Base-by-base conservation (phyloP, 2,888 invertebrate species). In the Hydropsyche betteni region DNA sequence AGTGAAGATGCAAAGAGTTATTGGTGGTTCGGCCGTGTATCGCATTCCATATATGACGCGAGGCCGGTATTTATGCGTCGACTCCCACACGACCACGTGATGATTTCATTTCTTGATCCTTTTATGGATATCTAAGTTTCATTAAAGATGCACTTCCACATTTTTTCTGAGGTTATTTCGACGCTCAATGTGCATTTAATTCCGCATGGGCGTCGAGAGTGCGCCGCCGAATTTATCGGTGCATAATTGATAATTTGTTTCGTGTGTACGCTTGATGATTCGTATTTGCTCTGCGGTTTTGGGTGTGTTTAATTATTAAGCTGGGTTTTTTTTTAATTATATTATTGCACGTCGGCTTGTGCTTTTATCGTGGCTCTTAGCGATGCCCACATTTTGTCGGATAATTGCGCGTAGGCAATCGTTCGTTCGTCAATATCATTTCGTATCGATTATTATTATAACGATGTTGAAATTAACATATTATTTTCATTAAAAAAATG, bases 51-150 rank as follows among this genome's bases (percentile, higher is more conserved):
- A 64, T 64, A 64, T n/a, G 64, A 64, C 14, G 36, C 64, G 64
- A 64, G 64, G 36, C 64, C 64, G 10, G 6, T 12, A 12, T 2
- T 34, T 33, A n/a, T 51, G 51, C 10, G n/a, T 12, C 61, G 10
- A 12, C 64, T 36, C 34, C 58, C 64, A 64, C 64, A n/a, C 64
- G 64, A 36, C 34, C 33, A 64, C 55, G 55, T 64, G 64, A 64
- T 64, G 64, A 64, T 64, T 64, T 64, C 64, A 64, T 64, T 34
- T 64, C 64, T 64, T 64, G 36, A n/a, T 64, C 64, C 64, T 64
- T 64, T n/a, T 64, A 64, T n/a, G 64, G 64, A 36, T 64, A 34
- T 64, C 64, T 36, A 24, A 34, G 36, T 64, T 64, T 64, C 64
- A 36, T 64, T 36, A 36, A 36, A 64, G 64, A 64, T 64, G 64